Evolutionary conservation across 2,113 vertebrate species (phyloP).

Genomic region (Mormyrus iriodes): DNA sequence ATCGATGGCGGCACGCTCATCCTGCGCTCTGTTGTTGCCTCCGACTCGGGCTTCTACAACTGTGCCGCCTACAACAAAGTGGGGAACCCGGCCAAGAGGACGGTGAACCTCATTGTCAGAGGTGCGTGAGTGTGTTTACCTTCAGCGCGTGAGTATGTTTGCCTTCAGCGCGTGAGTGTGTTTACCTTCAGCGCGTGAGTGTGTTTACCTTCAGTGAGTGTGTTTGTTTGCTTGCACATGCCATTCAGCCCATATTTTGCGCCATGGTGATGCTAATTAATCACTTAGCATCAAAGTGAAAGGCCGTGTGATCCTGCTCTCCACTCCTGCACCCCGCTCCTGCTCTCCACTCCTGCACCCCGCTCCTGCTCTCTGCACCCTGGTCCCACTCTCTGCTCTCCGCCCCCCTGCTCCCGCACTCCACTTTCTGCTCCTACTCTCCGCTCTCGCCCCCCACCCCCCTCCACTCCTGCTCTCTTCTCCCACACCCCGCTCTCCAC

Average conservation of each 20-base stretch:
- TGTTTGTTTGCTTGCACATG: not conserved
- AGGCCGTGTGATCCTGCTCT: conserved; percentile 36
- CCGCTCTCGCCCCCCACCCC: too few relatives aligned
- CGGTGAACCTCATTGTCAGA: conserved; percentile 82
- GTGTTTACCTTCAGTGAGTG: too few relatives aligned
- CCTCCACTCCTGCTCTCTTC: not conserved
- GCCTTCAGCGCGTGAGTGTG: not conserved
- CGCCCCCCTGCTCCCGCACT: not conserved
- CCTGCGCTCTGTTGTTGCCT: conserved; percentile 69
- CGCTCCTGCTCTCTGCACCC: not conserved
- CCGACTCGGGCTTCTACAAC: conserved; percentile 87
- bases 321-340: not conserved
- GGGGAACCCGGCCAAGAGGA: conserved; percentile 92
- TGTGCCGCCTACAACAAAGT: conserved; percentile 92
- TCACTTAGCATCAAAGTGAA: conserved; percentile 35
- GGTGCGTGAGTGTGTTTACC: conserved; percentile 45
- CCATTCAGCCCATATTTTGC: not conserved
- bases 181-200: too few relatives aligned
- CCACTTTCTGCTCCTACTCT: not conserved
- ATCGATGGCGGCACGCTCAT: conserved; percentile 71
- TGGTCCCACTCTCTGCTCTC: not conserved
- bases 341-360: not conserved
- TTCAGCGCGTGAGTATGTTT: not conserved
- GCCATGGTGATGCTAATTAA: conserved; percentile 26
- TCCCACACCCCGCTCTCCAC: not conserved